Base-by-base conservation (phyloP, 2,888 invertebrate genomes). In the Deilephila porcellus region DNA sequence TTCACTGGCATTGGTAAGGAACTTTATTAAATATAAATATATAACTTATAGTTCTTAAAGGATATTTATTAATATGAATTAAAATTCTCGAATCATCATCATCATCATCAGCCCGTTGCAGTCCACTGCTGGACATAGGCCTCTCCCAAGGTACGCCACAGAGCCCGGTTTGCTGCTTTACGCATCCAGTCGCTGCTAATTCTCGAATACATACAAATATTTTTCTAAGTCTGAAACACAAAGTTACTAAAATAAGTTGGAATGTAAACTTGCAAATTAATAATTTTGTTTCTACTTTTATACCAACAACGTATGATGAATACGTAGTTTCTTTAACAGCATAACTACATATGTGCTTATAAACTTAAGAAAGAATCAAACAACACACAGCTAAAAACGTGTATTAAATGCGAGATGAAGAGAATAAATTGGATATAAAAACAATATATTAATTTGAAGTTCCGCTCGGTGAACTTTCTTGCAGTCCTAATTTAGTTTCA, bases 1-100 rank as follows among this genome's bases (percentile, higher is more conserved):
- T 91, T 73, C 86, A 86, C 82, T 87, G 85, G 81, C 84, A 91
- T 82, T 91, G 92, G 92, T 92, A 80, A 91, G 70, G 76, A 71
- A 70, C 60, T 70, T n/a, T 29, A 29, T 29, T 29, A 17, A 62
- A 25, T 25, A 62, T 8, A 6, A 25, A n/a, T 4, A 6, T 1
- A 29, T 60, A 25, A 45, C 1, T 1, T 45, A 11, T 32, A 32
- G 32, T 32, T 32, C 2, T 32, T 32, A 37, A 37, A 70, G 70
- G 52, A 70, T 70, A 25, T 17, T 6, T 45, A 52, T 52, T 29
- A 20, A 25, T 20, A 45, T 52, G 3, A 7, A 52, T 52, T 11
- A 0, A 25, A 25, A 25, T 25, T 25, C 25, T 25, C 25, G 25
- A 25, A 25, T 25, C n/a, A n/a, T n/a, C n/a, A n/a, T n/a, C n/a